phyloP scores from a whole-genome alignment of 2,797 vertebrate species.

The Acropternis orthonyx region DNA sequence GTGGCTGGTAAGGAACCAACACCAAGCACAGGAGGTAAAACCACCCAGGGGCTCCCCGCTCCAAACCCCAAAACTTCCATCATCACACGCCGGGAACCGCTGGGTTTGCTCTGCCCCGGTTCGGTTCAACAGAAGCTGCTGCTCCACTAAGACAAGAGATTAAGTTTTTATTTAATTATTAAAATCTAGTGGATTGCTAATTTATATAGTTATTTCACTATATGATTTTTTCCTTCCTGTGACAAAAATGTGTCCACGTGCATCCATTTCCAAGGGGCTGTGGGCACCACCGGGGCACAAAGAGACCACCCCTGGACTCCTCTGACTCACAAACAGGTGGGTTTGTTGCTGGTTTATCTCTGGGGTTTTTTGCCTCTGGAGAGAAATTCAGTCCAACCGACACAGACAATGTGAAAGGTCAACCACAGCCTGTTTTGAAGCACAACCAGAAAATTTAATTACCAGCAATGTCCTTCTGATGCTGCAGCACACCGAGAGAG shows the following conservation, averaged over 20 bases:
- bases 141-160: neutral
- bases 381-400: neutral
- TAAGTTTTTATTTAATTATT: neutral
- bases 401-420: neutral
- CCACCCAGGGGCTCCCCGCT: neutral
- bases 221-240: neutral
- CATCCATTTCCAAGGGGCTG: neutral
- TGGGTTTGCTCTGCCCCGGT: neutral
- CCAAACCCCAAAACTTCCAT: neutral
- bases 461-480: neutral
- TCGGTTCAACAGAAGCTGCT: neutral
- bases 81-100: accelerated
- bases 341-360: neutral
- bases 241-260: accelerated
- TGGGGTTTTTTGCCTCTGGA: neutral
- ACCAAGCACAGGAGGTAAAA: accelerated
- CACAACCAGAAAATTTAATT: neutral
- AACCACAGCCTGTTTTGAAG: neutral
- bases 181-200: neutral
- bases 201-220: neutral
- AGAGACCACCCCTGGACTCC: neutral
- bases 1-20: neutral
- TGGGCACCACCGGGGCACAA: neutral
- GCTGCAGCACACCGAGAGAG: neutral
- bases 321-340: neutral